These are phyloP conservation scores for Pholis gunnellus DNA, from an alignment of 2,113 vertebrate species.

Conservation along the genomic window DNA sequence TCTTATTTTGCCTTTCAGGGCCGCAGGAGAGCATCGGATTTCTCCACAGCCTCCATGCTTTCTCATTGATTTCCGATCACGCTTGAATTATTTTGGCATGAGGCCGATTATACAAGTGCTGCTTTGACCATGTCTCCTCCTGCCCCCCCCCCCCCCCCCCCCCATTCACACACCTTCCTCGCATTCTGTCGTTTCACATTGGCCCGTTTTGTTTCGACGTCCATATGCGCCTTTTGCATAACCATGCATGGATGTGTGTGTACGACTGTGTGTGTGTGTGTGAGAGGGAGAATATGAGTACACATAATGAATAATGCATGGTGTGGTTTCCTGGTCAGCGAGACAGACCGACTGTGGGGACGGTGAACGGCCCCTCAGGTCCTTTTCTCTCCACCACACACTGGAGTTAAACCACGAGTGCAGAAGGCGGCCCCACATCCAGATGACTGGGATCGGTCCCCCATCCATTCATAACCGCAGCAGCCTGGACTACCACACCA, in stretches of 20 bases:
- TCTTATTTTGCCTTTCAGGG: slow-evolving; percentile 55
- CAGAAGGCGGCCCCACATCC: slow-evolving; percentile 30
- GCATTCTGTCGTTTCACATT: not conserved
- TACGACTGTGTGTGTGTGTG: too few relatives aligned
- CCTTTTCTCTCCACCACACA: slow-evolving; percentile 46
- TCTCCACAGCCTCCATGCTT: slow-evolving; percentile 51
- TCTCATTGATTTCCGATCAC: slow-evolving; percentile 72
- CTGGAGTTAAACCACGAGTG: slow-evolving; percentile 67
- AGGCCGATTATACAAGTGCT: slow-evolving; percentile 64
- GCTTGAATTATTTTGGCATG: slow-evolving; percentile 70
- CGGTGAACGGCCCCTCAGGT: slow-evolving; percentile 61
- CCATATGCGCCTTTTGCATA: slow-evolving; percentile 13
- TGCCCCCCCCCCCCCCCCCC: not conserved
- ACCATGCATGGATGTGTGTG: not conserved
- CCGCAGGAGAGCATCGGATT: slow-evolving; percentile 59
- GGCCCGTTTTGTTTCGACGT: not conserved
- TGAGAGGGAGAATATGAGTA: slow-evolving; percentile 23
- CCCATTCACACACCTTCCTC: not conserved
- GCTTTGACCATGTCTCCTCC: slow-evolving; percentile 48
- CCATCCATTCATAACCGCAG: slow-evolving; percentile 43
- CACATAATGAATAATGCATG: slow-evolving; percentile 75
- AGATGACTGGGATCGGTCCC: slow-evolving; percentile 53
- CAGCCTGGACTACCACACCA: slow-evolving; percentile 21
- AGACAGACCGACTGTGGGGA: slow-evolving; percentile 63
- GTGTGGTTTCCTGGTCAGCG: slow-evolving; percentile 79